phyloP scores from a whole-genome alignment of 2,888 invertebrate species.

The Toxonevra muliebris region DNA sequence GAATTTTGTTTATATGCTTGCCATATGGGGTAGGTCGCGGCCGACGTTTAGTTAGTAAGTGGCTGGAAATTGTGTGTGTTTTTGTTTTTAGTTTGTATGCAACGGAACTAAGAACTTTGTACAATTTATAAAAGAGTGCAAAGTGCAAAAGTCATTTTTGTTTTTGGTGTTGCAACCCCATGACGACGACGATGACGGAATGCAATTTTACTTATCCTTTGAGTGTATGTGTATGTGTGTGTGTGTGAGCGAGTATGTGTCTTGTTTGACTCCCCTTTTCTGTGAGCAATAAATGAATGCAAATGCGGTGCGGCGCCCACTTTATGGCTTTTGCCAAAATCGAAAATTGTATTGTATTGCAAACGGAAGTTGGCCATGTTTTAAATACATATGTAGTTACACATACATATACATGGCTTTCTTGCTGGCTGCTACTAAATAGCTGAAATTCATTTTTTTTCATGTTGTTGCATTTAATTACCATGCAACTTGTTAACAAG shows the following conservation, averaged over 20 bases:
- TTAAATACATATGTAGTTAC: slow-evolving; percentile 40
- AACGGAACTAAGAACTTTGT: slow-evolving; percentile 31
- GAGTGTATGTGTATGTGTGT: too few species aligned
- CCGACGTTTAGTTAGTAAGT: neutral
- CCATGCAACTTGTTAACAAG: slow-evolving; percentile 27
- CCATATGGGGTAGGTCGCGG: slow-evolving; percentile 14
- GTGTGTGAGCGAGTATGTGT: too few species aligned
- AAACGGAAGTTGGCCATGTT: slow-evolving; percentile 47
- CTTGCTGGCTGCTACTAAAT: too few species aligned
- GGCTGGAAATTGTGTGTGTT: neutral
- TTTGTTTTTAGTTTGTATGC: slow-evolving; percentile 8
- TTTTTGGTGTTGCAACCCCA: slow-evolving; percentile 10
- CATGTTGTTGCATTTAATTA: slow-evolving; percentile 29
- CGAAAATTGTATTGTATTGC: slow-evolving; percentile 24
- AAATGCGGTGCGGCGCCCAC: slow-evolving; percentile 20
- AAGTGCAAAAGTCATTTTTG: slow-evolving; percentile 36
- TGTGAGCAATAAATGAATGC: neutral
- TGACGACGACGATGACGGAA: neutral
- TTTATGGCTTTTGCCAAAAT: slow-evolving; percentile 21
- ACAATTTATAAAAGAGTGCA: slow-evolving; percentile 32
- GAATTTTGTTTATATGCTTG: neutral
- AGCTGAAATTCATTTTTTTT: neutral
- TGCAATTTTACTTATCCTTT: neutral
- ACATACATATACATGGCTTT: too few species aligned
- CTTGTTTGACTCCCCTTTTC: neutral